Evolutionary conservation across 2,113 vertebrate genomes (phyloP).

Genomic region (Propithecus coquereli): DNA sequence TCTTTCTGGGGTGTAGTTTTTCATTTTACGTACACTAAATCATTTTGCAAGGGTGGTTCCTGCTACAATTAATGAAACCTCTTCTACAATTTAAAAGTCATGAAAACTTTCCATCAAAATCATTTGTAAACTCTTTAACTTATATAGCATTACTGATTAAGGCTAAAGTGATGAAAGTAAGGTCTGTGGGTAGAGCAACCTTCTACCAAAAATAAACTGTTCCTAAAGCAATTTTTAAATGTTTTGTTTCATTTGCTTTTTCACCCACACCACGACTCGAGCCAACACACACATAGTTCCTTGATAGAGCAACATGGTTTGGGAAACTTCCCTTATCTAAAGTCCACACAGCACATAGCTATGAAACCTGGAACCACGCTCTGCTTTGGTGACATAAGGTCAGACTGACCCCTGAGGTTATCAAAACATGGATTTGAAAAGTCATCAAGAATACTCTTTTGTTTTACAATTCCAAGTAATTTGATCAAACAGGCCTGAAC

Average conservation of each 20-base stretch:
- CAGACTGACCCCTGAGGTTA: constrained; percentile 61
- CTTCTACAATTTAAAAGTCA: background rate
- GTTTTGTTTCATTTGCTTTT: constrained; percentile 22
- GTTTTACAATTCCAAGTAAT: constrained; percentile 52
- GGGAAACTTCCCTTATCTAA: constrained; percentile 35
- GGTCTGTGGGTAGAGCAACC: background rate
- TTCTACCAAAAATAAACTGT: constrained; percentile 39
- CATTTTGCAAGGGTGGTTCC: background rate
- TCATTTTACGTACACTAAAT: background rate
- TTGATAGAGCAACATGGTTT: constrained; percentile 30
- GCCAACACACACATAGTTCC: constrained; percentile 50
- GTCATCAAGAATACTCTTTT: constrained; percentile 33
- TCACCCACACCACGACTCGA: background rate
- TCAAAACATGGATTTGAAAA: constrained; percentile 61
- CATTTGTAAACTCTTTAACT: background rate
- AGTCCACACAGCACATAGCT: background rate
- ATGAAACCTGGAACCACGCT: constrained; percentile 5
- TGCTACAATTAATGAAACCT: constrained; percentile 4
- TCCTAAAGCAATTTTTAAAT: constrained; percentile 15
- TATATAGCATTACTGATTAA: background rate
- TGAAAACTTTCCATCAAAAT: constrained; percentile 8
- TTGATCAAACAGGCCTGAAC: background rate
- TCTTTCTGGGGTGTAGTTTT: background rate
- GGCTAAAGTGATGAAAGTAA: background rate
- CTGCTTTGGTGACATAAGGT: constrained; percentile 38